phyloP scores from a whole-genome alignment of 2,797 vertebrate species.

The Ctenopoma multispine region DNA sequence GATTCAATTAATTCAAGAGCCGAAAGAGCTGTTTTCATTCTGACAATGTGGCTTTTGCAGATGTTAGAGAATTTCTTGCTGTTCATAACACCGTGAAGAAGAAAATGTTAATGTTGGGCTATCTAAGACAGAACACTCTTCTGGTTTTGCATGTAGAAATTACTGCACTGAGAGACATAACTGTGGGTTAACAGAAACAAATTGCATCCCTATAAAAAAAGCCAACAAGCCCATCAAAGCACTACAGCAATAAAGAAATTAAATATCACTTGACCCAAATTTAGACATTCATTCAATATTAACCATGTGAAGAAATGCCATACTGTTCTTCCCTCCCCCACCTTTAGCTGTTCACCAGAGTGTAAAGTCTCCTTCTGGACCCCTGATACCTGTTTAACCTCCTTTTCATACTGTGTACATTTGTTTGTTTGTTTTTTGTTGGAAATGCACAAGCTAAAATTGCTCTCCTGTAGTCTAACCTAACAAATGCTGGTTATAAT shows the following conservation, averaged over 20 bases:
- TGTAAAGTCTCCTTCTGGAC: conserved; percentile 34
- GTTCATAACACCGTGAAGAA: conserved; percentile 10
- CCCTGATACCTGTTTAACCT: conserved; percentile 35
- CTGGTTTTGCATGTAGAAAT: background rate
- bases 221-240: background rate
- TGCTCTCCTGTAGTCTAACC: background rate
- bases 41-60: background rate
- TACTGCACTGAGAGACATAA: background rate
- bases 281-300: conserved; percentile 44
- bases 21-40: conserved; percentile 18
- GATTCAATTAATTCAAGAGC: background rate
- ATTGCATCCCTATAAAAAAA: background rate
- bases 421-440: background rate
- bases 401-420: conserved; percentile 22
- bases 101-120: background rate
- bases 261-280: conserved; percentile 24
- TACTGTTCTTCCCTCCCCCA: conserved; percentile 49
- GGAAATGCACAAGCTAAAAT: background rate
- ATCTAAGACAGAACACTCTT: background rate
- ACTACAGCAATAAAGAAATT: background rate
- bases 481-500: background rate
- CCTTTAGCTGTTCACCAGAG: conserved; percentile 51
- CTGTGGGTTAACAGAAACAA: background rate
- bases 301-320: conserved; percentile 36
- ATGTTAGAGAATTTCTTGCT: conserved; percentile 2